Conservation (phyloP, 1,140 invertebrate genomes). For the Drosophila takahashii region DNA sequence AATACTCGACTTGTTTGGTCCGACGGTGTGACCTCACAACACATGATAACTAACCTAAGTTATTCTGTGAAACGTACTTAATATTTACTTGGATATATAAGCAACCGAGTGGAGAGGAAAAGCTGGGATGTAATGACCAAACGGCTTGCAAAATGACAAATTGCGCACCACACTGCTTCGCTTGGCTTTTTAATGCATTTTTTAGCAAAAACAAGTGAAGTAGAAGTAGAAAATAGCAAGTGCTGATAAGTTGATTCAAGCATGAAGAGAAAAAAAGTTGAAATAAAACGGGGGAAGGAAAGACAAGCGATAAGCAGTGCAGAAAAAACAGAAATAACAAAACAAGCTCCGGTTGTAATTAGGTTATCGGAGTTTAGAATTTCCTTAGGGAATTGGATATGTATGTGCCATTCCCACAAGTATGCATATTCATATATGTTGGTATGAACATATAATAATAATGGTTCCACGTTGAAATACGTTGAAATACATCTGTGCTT, state of each 20-base stretch:
- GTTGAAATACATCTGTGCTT: too few relatives aligned
- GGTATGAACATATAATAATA: background rate
- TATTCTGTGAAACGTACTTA: conserved; percentile 27
- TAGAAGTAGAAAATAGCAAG: conserved; percentile 6
- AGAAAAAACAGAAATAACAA: conserved; percentile 14
- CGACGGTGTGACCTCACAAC: conserved; percentile 14
- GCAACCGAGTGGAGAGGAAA: background rate
- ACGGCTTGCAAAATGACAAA: conserved; percentile 14
- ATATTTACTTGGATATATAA: conserved; percentile 43
- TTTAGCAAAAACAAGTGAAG: conserved; percentile 21
- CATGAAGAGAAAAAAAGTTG: conserved; percentile 6
- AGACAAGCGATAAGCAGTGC: conserved; percentile 5
- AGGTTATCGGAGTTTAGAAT: conserved; percentile 1
- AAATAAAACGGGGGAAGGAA: conserved; percentile 1
- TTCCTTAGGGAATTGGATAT: background rate
- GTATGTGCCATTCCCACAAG: background rate
- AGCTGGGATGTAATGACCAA: conserved; percentile 8
- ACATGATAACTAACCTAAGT: conserved; percentile 46
- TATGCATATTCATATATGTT: too few relatives aligned
- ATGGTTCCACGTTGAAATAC: background rate
- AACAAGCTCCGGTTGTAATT: background rate
- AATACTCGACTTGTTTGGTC: conserved; percentile 23
- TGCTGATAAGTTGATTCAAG: conserved; percentile 41
- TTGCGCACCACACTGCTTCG: conserved; percentile 20
- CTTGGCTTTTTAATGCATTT: conserved; percentile 47